Evolutionary conservation across 2,113 vertebrate genomes (phyloP), one percentile per base, ranked within the genome.

Genomic region (Manacus vitellinus): DNA sequence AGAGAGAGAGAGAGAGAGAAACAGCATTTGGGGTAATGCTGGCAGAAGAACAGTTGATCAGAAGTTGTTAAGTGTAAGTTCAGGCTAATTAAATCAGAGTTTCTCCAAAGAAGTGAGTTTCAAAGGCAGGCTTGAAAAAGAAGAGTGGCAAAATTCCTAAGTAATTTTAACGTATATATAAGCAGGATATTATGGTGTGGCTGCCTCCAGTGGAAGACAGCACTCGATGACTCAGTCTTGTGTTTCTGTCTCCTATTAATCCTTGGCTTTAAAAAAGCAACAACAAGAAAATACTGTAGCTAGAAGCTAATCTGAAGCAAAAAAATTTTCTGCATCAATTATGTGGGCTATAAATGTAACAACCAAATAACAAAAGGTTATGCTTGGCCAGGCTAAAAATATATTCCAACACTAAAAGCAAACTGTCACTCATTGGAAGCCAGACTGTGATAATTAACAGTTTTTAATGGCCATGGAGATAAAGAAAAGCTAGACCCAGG

Each of bases 181-280:
- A 94, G 70, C 47, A 92, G 77, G n/a, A 78, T 72, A 77, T 68
- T 63, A 44, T 21, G 3, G 24, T 85, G 68, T 78, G 52, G 41
- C 44, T 91, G 77, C 65, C 84, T 92, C 39, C 66, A 94, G 73
- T 12, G 54, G 39, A 81, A 44, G 73, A 84, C 31, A 87, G 61
- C 25, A 56, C 28, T 91, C 52, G 30, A 54, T 91, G 84, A 91
- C 27, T 89, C 77, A 92, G 52, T 66, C 37, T 41, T 73, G 1
- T 61, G 41, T 79, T 92, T 92, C 63, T 92, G 56, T 86, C 61
- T 93, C 49, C 28, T 86, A 78, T 96, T 95, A 95, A 90, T 68
- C 72, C 20, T 89, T 84, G 85, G 91, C 79, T 89, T 94, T 74
- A 56, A 70, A 95, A 81, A 72, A 67, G 5, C 20, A 86, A 47